These are phyloP conservation scores for Pycnonotus jocosus DNA, from an alignment of 2,113 vertebrate genomes.

Conservation along the genomic window DNA sequence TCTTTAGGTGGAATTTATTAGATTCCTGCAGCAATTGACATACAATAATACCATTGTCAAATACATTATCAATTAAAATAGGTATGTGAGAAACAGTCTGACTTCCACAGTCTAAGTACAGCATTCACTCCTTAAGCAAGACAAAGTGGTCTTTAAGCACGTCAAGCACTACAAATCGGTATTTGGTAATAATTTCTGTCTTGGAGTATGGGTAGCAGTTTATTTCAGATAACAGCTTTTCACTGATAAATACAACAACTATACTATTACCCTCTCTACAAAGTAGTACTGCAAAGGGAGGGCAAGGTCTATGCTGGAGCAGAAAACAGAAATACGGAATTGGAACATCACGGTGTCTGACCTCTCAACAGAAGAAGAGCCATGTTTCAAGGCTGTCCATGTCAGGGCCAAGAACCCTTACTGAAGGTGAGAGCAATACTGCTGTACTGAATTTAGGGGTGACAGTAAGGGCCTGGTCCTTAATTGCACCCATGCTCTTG, in stretches of 20 bases:
- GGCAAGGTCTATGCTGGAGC: background rate
- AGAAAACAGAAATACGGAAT: background rate
- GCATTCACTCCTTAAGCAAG: background rate
- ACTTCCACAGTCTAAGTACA: background rate
- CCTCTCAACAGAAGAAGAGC: background rate
- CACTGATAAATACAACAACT: background rate
- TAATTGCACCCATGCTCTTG: background rate
- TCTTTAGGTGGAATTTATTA: background rate
- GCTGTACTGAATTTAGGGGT: background rate
- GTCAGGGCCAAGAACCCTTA: rapidly evolving
- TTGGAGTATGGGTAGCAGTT: background rate
- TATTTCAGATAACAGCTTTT: background rate
- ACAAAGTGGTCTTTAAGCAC: background rate
- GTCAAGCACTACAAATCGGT: background rate
- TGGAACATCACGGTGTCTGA: rapidly evolving
- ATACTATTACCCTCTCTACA: background rate
- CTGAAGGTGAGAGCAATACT: background rate
- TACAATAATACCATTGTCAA: background rate
- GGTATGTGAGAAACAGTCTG: background rate
- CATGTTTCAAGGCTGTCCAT: background rate
- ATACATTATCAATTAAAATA: background rate
- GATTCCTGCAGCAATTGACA: background rate
- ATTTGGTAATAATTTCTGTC: background rate
- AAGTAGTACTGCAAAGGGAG: background rate
- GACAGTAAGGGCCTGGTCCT: background rate